Evolutionary conservation across 2,888 invertebrate genomes (phyloP).

Genomic region (Melipona beecheii): DNA sequence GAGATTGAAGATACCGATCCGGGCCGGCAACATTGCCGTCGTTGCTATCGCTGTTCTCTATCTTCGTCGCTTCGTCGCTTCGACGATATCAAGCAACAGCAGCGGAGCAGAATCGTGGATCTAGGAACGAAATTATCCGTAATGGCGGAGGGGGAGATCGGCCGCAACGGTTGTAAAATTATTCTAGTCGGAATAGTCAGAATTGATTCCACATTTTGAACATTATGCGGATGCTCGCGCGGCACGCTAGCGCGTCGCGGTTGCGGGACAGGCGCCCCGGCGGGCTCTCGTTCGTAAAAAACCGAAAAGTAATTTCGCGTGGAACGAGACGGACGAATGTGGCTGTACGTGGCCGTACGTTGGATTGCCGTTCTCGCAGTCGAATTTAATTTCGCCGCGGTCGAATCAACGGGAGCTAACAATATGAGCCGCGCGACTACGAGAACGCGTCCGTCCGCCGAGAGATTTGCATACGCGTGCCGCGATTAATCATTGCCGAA

Average conservation of each 20-base stretch:
- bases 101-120: background rate
- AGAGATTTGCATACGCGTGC: constrained; percentile 29
- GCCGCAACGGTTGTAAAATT: background rate
- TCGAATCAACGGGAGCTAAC: constrained; percentile 46
- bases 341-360: constrained; percentile 12
- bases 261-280: background rate
- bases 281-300: constrained; percentile 20
- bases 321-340: constrained; percentile 13
- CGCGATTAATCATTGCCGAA: constrained; percentile 41
- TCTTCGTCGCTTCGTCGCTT: background rate
- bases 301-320: constrained; percentile 40
- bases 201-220: background rate
- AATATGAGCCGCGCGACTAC: constrained; percentile 25
- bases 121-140: background rate
- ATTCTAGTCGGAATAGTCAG: background rate
- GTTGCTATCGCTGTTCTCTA: too few relatives aligned
- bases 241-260: background rate
- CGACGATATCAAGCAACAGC: background rate
- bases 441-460: background rate
- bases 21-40: too few relatives aligned
- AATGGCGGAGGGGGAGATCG: background rate
- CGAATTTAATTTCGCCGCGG: constrained; percentile 44
- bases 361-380: constrained; percentile 40
- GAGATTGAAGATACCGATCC: too few relatives aligned
- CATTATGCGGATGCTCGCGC: too few relatives aligned